These are phyloP conservation scores for Agapornis canus DNA, from an alignment of 2,797 vertebrate species.

Conservation along the genomic window DNA sequence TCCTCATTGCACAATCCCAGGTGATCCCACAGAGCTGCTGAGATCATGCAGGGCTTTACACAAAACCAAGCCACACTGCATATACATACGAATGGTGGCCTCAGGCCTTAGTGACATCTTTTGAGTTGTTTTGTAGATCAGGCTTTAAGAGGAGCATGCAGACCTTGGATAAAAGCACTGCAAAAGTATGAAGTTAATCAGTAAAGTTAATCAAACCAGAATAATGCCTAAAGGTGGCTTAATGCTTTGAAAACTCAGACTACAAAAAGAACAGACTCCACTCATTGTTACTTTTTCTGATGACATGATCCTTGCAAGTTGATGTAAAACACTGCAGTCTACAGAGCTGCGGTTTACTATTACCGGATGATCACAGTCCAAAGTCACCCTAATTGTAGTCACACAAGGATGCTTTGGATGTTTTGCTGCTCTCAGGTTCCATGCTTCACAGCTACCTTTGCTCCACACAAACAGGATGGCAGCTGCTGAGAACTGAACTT, in stretches of 20 bases:
- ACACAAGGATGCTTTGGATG: not conserved
- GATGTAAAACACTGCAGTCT: not conserved
- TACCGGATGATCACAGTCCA: not conserved
- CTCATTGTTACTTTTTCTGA: not conserved
- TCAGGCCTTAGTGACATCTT: rapidly evolving
- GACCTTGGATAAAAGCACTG: not conserved
- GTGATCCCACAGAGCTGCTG: not conserved
- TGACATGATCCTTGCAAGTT: not conserved
- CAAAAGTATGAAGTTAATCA: not conserved
- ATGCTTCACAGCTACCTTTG: not conserved
- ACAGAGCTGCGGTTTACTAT: not conserved
- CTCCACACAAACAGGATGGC: not conserved
- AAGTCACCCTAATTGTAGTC: not conserved
- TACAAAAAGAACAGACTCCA: not conserved
- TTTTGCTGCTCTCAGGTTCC: not conserved
- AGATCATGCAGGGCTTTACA: not conserved
- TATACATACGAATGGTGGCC: not conserved
- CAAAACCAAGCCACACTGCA: not conserved
- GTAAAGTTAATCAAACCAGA: not conserved
- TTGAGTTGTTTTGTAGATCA: not conserved
- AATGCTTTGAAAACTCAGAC: not conserved
- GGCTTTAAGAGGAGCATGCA: not conserved
- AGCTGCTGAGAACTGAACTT: not conserved
- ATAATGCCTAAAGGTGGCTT: not conserved
- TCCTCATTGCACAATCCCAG: not conserved